Base-by-base conservation (phyloP, 1,140 invertebrate species). In the Drosophila malerkotliana region DNA sequence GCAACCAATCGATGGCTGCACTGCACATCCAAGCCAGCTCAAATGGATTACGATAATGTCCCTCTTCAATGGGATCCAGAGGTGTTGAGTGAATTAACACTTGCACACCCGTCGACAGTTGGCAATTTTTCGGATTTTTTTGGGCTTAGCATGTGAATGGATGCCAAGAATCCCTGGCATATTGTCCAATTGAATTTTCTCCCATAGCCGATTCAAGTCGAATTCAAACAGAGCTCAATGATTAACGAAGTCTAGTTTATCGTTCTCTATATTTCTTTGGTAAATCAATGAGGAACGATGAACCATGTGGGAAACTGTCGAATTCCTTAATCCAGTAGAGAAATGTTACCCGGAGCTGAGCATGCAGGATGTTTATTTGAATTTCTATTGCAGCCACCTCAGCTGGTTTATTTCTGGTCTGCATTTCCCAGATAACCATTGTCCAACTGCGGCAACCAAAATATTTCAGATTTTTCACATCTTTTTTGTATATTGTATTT, bases 361-460 rank as follows among this genome's bases (percentile, higher is more conserved):
- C 15, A 53, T 69, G 56, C 52, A 26, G 55, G 58, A 57, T 48
- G 66, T 56, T 34, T 45, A 71, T 64, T 44, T 53, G 37, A 69
- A 56, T 44, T 74, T 68, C 37, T 47, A 51, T 39, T 58, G 32
- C 37, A 47, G 44, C 45, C 24, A 54, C 34, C 34, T 55, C 58
- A 53, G 45, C 49, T 56, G 58, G 28, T 62, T 32, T 24, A 24
- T 14, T 24, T 4, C 55, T 72, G 48, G 61, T 39, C 77, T 84
- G 80, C 62, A 69, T 59, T 74, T 69, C 9, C 24, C 14, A 74
- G 81, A 84, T 84, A 85, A 66, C 57, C 64, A 66, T 56, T 66
- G 61, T 52, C 53, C 53, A 32, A 66, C 51, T 72, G n/a, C 28
- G 45, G 45, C 44, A 55, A 12, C 37, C 54, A 64, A 67, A 67